Evolutionary conservation across 2,113 vertebrate species (phyloP).

Genomic region (Chloropsis hardwickii): DNA sequence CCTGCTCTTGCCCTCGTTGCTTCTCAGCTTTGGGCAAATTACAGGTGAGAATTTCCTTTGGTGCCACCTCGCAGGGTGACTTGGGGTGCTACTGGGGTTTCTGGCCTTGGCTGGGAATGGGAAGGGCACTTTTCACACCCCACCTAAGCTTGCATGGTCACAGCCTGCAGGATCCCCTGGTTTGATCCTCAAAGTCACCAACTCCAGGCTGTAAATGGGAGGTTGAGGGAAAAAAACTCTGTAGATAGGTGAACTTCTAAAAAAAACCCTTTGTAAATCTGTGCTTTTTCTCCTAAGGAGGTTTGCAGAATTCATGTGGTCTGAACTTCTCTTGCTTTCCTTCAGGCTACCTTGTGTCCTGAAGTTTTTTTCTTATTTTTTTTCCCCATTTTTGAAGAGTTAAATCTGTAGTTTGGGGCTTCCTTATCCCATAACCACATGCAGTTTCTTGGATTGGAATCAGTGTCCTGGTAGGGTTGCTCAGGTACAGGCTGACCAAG

Average conservation of each 20-base stretch:
- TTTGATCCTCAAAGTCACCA: not conserved
- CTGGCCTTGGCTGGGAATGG: not conserved
- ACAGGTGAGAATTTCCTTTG: conserved; percentile 76
- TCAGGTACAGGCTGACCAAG: not conserved
- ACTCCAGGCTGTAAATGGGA: not conserved
- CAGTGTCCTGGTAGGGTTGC: not conserved
- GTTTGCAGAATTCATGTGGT: not conserved
- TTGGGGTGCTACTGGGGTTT: not conserved
- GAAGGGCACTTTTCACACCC: not conserved
- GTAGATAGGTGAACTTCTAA: fast-evolving
- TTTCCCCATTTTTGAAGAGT: not conserved
- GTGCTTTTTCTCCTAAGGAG: not conserved
- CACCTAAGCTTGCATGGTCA: not conserved
- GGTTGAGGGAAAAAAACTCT: not conserved
- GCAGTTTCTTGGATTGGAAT: not conserved
- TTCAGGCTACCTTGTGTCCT: not conserved
- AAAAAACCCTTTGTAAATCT: not conserved
- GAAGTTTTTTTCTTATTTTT: not conserved
- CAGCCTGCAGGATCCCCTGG: not conserved
- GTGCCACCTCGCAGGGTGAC: fast-evolving
- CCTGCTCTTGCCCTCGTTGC: conserved; percentile 76
- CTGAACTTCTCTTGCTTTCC: not conserved
- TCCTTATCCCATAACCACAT: not conserved
- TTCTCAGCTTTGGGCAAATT: conserved; percentile 82
- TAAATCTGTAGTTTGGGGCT: not conserved